Percentiles rank a stretch among this genome's conserved stretches.
Evolutionary conservation across 2,113 vertebrate genomes (phyloP).

Genomic region (Ranitomeya variabilis): DNA sequence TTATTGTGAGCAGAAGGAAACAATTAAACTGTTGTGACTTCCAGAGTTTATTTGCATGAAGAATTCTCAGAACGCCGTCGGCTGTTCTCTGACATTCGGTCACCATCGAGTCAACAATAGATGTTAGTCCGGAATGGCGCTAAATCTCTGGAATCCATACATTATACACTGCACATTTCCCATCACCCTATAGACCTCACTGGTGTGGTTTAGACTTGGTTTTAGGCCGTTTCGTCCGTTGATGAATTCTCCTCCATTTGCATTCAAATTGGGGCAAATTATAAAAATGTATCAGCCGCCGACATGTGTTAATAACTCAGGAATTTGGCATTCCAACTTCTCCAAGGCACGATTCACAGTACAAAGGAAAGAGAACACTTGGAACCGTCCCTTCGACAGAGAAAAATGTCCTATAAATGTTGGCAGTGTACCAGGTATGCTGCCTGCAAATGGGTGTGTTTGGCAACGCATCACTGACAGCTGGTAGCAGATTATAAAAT

Average conservation of each 20-base stretch:
- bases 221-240: background rate
- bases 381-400: constrained; percentile 4
- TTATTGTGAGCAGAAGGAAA: constrained; percentile 54
- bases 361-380: constrained; percentile 21
- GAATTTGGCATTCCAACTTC: constrained; percentile 20
- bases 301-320: background rate
- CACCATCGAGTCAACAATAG: background rate
- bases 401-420: constrained; percentile 33
- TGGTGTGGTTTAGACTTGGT: background rate
- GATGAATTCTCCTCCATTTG: no score
- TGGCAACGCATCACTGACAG: constrained; percentile 23
- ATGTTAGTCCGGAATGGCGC: background rate
- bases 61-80: constrained; percentile 1
- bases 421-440: constrained; percentile 6
- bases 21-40: constrained; percentile 52
- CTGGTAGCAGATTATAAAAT: constrained; percentile 38
- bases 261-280: no score
- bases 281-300: background rate
- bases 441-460: constrained; percentile 37
- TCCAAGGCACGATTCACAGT: constrained; percentile 20
- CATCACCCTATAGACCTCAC: background rate
- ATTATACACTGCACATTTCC: background rate
- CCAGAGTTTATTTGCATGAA: constrained; percentile 45
- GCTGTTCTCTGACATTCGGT: constrained; percentile 9
- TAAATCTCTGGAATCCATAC: background rate